Percentiles rank a stretch among this genome's conserved stretches.
phyloP scores from a whole-genome alignment of 2,113 vertebrate genomes.

The Rhinoderma darwinii region DNA sequence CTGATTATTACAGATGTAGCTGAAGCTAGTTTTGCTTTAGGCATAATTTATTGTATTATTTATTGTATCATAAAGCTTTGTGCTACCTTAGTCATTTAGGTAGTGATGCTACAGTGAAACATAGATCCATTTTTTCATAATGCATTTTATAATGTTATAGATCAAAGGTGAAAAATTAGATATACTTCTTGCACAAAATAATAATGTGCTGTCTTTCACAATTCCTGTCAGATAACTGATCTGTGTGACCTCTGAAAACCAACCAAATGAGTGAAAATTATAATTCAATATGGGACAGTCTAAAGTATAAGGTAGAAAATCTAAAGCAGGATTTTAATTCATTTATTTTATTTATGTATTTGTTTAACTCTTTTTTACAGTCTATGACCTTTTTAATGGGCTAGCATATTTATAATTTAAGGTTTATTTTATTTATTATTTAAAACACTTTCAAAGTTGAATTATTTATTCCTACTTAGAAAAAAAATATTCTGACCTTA shows the following conservation, averaged over 20 bases:
- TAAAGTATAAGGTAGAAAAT: background rate
- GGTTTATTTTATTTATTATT: constrained; percentile 9
- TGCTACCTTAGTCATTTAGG: too few relatives aligned
- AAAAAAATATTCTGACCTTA: background rate
- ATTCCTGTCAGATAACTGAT: background rate
- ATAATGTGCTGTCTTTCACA: background rate
- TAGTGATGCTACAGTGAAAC: too few relatives aligned
- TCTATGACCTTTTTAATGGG: constrained; percentile 12
- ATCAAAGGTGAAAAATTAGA: background rate
- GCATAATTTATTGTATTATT: background rate
- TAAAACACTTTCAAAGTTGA: constrained; percentile 2
- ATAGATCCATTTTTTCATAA: background rate
- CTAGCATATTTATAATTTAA: constrained; percentile 12
- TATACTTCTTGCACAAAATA: background rate
- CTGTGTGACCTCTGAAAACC: background rate
- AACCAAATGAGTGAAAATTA: background rate
- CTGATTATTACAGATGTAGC: background rate
- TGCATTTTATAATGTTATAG: background rate
- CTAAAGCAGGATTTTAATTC: too few relatives aligned
- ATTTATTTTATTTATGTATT: background rate
- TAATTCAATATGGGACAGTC: background rate
- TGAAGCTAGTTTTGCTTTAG: background rate
- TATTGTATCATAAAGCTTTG: background rate
- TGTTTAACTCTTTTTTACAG: background rate
- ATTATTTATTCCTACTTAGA: background rate